Percentiles rank a stretch among this genome's conserved stretches.
Conservation (phyloP, 2,888 invertebrate species). For the Stenoptilia bipunctidactyla region DNA sequence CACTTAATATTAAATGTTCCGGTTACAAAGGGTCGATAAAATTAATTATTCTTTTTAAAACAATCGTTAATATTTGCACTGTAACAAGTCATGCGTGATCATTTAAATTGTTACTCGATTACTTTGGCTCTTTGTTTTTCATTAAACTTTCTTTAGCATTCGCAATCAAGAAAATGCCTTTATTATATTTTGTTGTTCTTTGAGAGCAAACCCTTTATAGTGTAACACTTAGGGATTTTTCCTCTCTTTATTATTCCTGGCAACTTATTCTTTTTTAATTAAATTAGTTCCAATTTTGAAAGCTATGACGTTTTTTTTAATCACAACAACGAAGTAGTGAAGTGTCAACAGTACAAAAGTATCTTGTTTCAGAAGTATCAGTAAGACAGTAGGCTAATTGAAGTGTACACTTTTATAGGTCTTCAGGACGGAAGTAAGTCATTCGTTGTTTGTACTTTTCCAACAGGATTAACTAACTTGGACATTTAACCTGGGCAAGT, state of each 20-base stretch:
- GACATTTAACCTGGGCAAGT: constrained; percentile 62
- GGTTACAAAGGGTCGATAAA: constrained; percentile 59
- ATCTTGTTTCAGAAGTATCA: constrained; percentile 36
- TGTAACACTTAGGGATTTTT: too few relatives aligned
- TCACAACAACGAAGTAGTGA: too few relatives aligned
- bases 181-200: not conserved
- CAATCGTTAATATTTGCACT: constrained; percentile 64
- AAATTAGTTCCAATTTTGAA: too few relatives aligned
- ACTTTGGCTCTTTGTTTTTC: constrained; percentile 63
- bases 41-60: constrained; percentile 71
- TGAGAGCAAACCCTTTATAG: constrained; percentile 12
- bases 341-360: too few relatives aligned
- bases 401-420: constrained; percentile 48
- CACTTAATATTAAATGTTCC: constrained; percentile 70
- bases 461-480: constrained; percentile 59
- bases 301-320: too few relatives aligned
- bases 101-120: constrained; percentile 66
- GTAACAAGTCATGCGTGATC: constrained; percentile 63
- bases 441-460: constrained; percentile 64
- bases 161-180: constrained; percentile 20
- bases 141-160: constrained; percentile 51
- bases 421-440: constrained; percentile 41
- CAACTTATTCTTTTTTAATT: too few relatives aligned
- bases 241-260: too few relatives aligned
- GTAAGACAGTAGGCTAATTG: constrained; percentile 63